These are phyloP conservation scores for Eriosoma lanigerum DNA, from an alignment of 1,140 invertebrate genomes.

Conservation along the genomic window DNA sequence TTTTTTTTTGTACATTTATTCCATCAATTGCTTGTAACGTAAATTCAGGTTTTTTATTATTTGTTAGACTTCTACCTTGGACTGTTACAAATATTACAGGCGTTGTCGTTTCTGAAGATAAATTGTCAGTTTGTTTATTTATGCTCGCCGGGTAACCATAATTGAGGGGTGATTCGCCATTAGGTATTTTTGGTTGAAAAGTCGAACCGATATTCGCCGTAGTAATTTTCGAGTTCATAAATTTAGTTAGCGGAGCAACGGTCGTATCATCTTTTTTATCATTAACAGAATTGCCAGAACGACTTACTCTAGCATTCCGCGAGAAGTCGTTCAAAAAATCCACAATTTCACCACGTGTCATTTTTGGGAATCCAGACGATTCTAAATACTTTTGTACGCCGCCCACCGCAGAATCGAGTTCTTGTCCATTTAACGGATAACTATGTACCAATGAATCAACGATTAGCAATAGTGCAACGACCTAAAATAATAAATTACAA, in stretches of 20 bases:
- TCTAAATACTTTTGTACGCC: constrained; percentile 39
- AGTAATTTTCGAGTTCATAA: neutral
- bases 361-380: constrained; percentile 40
- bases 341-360: constrained; percentile 30
- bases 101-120: neutral
- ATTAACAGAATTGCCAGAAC: neutral
- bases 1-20: neutral
- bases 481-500: constrained; percentile 6
- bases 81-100: constrained; percentile 28
- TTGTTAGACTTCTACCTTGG: too few relatives aligned
- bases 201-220: neutral
- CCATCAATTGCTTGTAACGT: neutral
- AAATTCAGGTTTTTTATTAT: neutral
- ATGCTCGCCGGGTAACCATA: constrained; percentile 38
- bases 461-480: neutral
- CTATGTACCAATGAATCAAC: neutral
- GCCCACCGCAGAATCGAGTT: constrained; percentile 36
- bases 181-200: neutral
- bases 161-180: neutral
- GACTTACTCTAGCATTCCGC: constrained; percentile 2
- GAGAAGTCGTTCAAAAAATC: constrained; percentile 38
- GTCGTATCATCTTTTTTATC: neutral
- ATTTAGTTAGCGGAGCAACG: neutral
- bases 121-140: neutral
- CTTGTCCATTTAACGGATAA: neutral